These are phyloP conservation scores for Cosmopolites sordidus DNA, from an alignment of 2,888 invertebrate genomes.

Conservation along the genomic window DNA sequence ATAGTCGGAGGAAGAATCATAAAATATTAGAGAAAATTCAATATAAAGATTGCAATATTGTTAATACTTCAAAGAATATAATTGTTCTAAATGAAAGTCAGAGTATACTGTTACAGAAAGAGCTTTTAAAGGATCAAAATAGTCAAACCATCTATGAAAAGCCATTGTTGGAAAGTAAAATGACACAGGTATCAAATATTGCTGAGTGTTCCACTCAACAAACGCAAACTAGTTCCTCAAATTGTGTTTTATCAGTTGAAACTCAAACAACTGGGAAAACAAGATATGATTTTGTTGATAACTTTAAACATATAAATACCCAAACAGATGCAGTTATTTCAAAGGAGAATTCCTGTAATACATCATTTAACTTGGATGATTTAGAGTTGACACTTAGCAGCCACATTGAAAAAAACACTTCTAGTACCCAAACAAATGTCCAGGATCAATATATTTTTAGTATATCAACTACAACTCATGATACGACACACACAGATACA, in stretches of 20 bases:
- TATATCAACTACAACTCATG: conserved; percentile 35
- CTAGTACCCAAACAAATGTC: conserved; percentile 41
- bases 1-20: conserved; percentile 46
- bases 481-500: conserved; percentile 38
- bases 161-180: conserved; percentile 34
- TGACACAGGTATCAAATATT: conserved; percentile 31
- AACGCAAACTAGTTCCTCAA: conserved; percentile 41
- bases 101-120: background rate
- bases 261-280: conserved; percentile 46
- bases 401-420: conserved; percentile 35
- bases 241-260: conserved; percentile 37
- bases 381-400: conserved; percentile 30
- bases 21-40: conserved; percentile 38
- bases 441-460: conserved; percentile 26
- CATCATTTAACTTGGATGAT: conserved; percentile 39
- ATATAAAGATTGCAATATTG: conserved; percentile 32
- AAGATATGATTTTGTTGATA: conserved; percentile 8
- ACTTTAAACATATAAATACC: conserved; percentile 29
- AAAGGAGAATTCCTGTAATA: conserved; percentile 42
- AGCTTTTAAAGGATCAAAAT: conserved; percentile 32
- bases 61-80: background rate
- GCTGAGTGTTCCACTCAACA: conserved; percentile 35
- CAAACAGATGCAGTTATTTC: conserved; percentile 34
- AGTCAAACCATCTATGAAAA: conserved; percentile 35
- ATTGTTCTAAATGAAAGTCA: background rate